Conservation (phyloP, 2,797 vertebrate genomes). For the Chiroxiphia lanceolata region DNA sequence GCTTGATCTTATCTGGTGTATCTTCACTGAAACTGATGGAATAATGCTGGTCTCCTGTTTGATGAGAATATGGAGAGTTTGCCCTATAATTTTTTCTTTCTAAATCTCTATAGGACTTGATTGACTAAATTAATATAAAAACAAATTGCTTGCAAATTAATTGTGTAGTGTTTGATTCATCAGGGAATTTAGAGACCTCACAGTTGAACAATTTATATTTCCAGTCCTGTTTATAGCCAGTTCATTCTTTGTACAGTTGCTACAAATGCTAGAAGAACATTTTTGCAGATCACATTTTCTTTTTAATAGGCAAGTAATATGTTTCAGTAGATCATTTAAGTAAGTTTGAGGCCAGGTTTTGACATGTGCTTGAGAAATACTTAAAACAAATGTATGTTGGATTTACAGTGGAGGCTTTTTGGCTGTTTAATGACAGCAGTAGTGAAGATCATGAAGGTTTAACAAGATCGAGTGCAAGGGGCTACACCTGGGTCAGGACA, state of each 20-base stretch:
- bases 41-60: neutral
- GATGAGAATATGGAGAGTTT: neutral
- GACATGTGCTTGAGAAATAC: neutral
- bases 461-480: accelerated
- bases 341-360: neutral
- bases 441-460: neutral
- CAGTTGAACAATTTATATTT: neutral
- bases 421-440: neutral
- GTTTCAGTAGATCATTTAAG: neutral
- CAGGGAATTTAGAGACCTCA: neutral
- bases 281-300: neutral
- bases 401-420: neutral
- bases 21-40: neutral
- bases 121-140: neutral
- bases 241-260: neutral
- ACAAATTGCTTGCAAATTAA: neutral
- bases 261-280: accelerated
- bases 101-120: neutral
- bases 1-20: neutral
- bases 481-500: accelerated
- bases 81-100: neutral
- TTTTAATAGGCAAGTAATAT: neutral
- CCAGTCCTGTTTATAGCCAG: neutral
- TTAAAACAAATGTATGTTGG: neutral
- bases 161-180: neutral